Evolutionary conservation across 1,140 invertebrate genomes (phyloP).

Genomic region (Solenopsis invicta): DNA sequence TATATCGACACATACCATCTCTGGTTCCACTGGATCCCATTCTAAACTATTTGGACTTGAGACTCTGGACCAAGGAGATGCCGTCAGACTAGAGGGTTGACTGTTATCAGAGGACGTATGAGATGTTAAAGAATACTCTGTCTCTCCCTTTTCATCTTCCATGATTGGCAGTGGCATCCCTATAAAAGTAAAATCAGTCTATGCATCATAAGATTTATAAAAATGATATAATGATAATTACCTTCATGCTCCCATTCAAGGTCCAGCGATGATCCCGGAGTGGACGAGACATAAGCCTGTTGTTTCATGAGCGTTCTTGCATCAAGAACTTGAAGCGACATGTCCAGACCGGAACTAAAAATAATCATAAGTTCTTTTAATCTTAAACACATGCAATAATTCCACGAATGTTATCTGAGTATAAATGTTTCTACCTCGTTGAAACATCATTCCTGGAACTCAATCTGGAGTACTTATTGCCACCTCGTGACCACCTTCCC

Average conservation of each 20-base stretch:
- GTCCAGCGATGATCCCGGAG: constrained; percentile 88
- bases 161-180: constrained; percentile 74
- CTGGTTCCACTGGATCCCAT: constrained; percentile 88
- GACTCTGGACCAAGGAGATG: constrained; percentile 87
- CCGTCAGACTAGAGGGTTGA: constrained; percentile 81
- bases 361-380: constrained; percentile 31
- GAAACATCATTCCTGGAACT: constrained; percentile 79
- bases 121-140: constrained; percentile 70
- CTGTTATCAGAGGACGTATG: constrained; percentile 78
- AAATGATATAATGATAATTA: constrained; percentile 59
- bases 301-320: constrained; percentile 85
- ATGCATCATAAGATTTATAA: background rate
- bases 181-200: constrained; percentile 43
- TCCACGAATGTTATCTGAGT: background rate
- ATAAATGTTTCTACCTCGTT: constrained; percentile 74
- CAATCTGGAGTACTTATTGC: constrained; percentile 85
- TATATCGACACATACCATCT: constrained; percentile 84
- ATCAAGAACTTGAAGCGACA: constrained; percentile 86
- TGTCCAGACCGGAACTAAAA: constrained; percentile 84
- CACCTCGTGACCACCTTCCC: constrained; percentile 82
- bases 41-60: constrained; percentile 88
- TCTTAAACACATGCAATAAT: background rate
- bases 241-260: constrained; percentile 89
- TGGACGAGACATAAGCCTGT: constrained; percentile 83
- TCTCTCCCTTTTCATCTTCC: constrained; percentile 68